Evolutionary conservation across 2,797 vertebrate genomes (phyloP).

Genomic region (Parauchenoglanis punctatus): DNA sequence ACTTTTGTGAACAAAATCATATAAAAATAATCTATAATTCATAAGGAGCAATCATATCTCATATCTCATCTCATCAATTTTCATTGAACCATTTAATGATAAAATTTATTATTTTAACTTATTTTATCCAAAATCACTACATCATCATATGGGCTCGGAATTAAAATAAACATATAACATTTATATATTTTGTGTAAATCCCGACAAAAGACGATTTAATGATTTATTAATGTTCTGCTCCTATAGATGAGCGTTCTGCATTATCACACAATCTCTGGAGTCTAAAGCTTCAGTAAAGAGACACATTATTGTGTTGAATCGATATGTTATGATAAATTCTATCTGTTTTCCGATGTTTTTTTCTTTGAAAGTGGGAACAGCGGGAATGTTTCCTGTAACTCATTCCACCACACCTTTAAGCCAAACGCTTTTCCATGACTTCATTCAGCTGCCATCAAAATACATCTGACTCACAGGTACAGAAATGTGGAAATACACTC

Average conservation of each 20-base stretch:
- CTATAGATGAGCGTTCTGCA: not conserved
- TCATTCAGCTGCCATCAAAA: not conserved
- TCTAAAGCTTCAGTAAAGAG: not conserved
- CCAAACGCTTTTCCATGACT: not conserved
- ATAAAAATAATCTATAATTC: not conserved
- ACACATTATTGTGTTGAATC: not conserved
- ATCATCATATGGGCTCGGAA: not conserved
- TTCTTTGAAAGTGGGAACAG: not conserved
- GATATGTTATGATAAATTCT: not conserved
- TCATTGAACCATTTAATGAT: not conserved
- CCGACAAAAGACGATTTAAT: conserved; percentile 37
- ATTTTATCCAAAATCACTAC: not conserved
- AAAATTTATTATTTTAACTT: no score
- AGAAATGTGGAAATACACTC: not conserved
- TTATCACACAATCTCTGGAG: not conserved
- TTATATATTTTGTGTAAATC: not conserved
- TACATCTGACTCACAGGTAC: not conserved
- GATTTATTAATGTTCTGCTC: conserved; percentile 40
- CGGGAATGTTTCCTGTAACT: not conserved
- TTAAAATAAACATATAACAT: not conserved
- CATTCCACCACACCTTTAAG: not conserved
- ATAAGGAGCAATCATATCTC: not conserved
- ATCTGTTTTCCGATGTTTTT: not conserved
- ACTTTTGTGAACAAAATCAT: not conserved
- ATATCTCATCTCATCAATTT: not conserved